Conservation (phyloP, 1,140 invertebrate species). For the Drosophila athabasca region DNA sequence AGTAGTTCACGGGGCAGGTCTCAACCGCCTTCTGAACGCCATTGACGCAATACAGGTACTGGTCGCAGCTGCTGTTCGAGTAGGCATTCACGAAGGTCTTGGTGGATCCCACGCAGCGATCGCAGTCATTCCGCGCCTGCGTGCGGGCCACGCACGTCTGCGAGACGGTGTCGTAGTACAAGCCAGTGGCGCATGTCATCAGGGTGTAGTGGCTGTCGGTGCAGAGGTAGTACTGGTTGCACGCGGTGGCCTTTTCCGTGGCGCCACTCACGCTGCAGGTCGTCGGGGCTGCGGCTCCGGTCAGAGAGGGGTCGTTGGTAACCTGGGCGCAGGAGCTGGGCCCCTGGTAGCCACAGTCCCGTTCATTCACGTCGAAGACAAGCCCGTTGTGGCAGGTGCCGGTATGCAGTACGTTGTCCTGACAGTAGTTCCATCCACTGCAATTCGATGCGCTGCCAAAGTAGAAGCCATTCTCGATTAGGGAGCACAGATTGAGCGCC, state of each 20-base stretch:
- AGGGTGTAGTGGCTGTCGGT: conserved; percentile 7
- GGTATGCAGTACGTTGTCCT: conserved; percentile 17
- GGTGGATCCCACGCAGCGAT: conserved; percentile 51
- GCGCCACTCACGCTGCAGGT: conserved; percentile 25
- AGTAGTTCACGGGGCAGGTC: conserved; percentile 28
- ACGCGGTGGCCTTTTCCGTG: conserved; percentile 25
- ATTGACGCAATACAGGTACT: conserved; percentile 50
- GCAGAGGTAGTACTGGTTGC: conserved; percentile 57
- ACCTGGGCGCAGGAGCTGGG: conserved; percentile 47
- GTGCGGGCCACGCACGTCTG: conserved; percentile 40
- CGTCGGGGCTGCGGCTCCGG: conserved; percentile 1
- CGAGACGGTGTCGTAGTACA: conserved; percentile 43
- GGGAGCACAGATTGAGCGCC: conserved; percentile 49
- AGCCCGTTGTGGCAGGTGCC: conserved; percentile 26
- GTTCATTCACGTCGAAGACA: conserved; percentile 27
- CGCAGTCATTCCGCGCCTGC: conserved; percentile 50
- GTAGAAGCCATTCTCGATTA: conserved; percentile 33
- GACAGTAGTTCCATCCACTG: conserved; percentile 45
- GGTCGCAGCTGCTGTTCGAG: conserved; percentile 34
- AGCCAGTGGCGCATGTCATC: conserved; percentile 25
- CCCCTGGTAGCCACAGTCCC: conserved; percentile 39
- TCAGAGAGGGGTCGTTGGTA: conserved; percentile 45
- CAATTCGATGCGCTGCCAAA: conserved; percentile 55
- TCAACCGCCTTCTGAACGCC: conserved; percentile 31
- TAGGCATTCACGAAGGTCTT: conserved; percentile 55